Evolutionary conservation across 2,888 invertebrate species (phyloP), one percentile per base, ranked within the genome.

Genomic region (Cantharis nigra): DNA sequence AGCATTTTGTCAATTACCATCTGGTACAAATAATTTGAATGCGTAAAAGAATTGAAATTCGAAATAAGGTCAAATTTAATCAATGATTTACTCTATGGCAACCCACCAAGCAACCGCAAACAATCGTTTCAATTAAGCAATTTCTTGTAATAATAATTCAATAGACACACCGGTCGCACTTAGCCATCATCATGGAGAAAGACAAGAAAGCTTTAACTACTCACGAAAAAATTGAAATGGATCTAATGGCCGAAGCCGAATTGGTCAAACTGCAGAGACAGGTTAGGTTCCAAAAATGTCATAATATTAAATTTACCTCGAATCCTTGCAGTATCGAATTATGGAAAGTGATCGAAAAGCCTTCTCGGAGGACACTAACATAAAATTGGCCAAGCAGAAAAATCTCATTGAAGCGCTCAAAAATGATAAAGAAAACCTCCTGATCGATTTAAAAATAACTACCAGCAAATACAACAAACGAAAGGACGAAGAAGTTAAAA

Each of bases 341-440:
- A 95, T 96, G 95, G 95, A 96, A 87, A 92, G 94, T 78, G 95
- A 96, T 86, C 90, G 95, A 2, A 90, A 91, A 11, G 91, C 92
- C 0, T 95, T 94, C 84, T 91, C 91, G 73, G 93, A 92, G 84
- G 94, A 94, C 84, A 92, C 92, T 23, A 92, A 92, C 82, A 91
- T 92, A 7, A 91, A 93, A 79, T 88, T 93, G 23, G 89, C 91
- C 72, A 92, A 92, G 85, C 93, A 94, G 86, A 89, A 91, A 82
- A 91, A 90, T 83, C 91, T 93, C 81, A 91, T 94, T 79, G 88
- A 88, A 20, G 90, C 90, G 9, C 88, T 94, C 49, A 91, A 91
- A 81, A 87, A 89, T 18, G 94, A 94, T 81, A 90, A 93, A 79
- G 90, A 91, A 10, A 92, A 93, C 81, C 89, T 94, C 62, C 88